Evolutionary conservation across 1,140 invertebrate genomes (phyloP), one percentile per base, ranked within the genome.

Genomic region (Philopotamus ludificatus): DNA sequence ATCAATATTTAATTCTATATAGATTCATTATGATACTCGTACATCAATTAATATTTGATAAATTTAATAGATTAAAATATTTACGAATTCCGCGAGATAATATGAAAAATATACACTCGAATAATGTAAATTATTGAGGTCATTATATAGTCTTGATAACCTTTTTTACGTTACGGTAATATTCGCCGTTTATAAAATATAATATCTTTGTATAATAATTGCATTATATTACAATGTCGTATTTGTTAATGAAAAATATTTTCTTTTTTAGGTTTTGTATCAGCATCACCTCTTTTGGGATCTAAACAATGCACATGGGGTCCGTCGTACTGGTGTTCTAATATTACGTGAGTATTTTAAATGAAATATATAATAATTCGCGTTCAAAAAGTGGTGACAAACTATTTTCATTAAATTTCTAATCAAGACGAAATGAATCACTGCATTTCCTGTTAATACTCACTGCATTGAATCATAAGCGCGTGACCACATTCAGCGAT

Each of bases 281-380:
- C 47, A 23, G 57, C 69, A 2, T 63, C 65, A 28, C 55, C 65
- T 58, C 67, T 86, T 9, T 68, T 90, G n/a, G 88, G 88, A 12
- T 71, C 79, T 7, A 82, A 85, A 63, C 83, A 85, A 74, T 93
- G 91, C 75, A 89, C 89, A 9, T 87, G 86, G 83, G 91, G 91
- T 21, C 90, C 90, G n/a, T 82, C 84, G 0, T 93, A 88, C 70
- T 93, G 91, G 91, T 94, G 91, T 76, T 83, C 84, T 50, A 91
- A 90, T 73, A 79, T 92, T 67, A 88, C 85, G 89, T 90, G 82
- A 82, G 81, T 77, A 65, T n/a, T n/a, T n/a, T n/a, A n/a, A n/a
- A n/a, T n/a, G n/a, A n/a, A n/a, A n/a, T n/a, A n/a, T n/a, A n/a
- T n/a, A n/a, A n/a, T n/a, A n/a, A n/a, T n/a, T n/a, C n/a, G n/a